Conservation (phyloP, 2,113 vertebrate genomes). For the Serinus canaria region DNA sequence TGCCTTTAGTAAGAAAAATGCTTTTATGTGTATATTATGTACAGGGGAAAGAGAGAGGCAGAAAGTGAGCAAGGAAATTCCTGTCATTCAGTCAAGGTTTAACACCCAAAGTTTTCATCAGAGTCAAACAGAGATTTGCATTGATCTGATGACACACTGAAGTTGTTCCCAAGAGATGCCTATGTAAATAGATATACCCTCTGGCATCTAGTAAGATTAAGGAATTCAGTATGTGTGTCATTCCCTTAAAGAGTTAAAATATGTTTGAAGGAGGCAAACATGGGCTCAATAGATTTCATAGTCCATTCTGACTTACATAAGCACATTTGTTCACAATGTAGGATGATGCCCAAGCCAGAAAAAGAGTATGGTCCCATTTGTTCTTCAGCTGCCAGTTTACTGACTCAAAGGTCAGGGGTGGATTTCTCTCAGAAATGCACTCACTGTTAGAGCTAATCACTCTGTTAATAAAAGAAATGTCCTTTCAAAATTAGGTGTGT, state of each 20-base stretch:
- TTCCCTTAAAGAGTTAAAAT: neutral
- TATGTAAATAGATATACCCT: neutral
- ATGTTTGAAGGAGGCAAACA: neutral
- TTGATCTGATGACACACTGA: neutral
- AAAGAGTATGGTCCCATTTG: neutral
- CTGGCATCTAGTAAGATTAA: neutral
- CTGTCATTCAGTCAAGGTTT: neutral
- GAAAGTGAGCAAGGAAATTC: neutral
- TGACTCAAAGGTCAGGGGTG: neutral
- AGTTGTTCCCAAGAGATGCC: neutral
- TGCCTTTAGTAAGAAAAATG: neutral
- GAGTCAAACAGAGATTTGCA: neutral
- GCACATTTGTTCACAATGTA: neutral
- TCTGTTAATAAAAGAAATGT: neutral
- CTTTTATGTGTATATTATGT: neutral
- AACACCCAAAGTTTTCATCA: neutral
- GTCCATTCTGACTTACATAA: neutral
- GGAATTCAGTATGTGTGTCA: neutral
- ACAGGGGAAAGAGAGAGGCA: neutral
- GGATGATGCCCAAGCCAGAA: neutral
- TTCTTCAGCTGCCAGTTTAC: rapidly evolving
- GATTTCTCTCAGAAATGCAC: neutral
- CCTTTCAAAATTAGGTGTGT: neutral
- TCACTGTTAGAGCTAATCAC: neutral
- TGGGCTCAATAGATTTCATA: neutral